Conservation (phyloP, 2,888 invertebrate genomes). For the Barypeithes pellucidus region DNA sequence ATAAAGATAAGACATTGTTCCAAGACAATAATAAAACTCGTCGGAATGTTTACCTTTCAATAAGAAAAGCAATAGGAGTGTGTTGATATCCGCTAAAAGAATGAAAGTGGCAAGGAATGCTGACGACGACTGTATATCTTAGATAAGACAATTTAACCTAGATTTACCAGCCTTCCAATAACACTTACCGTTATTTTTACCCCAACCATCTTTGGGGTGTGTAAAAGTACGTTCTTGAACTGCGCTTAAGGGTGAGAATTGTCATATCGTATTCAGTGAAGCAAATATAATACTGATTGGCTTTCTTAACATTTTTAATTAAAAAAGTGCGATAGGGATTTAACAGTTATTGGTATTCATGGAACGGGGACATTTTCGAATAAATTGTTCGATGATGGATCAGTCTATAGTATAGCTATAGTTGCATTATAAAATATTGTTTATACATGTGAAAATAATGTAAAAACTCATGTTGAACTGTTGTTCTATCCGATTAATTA, state of each 20-base stretch:
- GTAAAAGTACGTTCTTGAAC: conserved; percentile 9
- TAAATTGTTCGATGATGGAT: background rate
- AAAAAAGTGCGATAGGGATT: conserved; percentile 15
- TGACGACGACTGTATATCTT: background rate
- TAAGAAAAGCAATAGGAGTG: no score
- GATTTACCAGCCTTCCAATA: conserved; percentile 11
- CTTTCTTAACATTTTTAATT: conserved; percentile 10
- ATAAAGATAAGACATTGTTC: no score
- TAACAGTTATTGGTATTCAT: conserved; percentile 9
- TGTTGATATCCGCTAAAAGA: no score
- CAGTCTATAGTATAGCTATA: no score
- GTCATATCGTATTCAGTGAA: conserved; percentile 18
- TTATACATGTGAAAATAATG: no score
- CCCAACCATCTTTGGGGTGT: conserved; percentile 9
- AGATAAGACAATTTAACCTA: background rate
- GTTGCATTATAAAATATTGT: no score
- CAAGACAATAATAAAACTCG: no score
- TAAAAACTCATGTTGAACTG: no score
- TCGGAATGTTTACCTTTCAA: no score
- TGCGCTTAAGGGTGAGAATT: conserved; percentile 4
- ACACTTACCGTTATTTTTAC: conserved; percentile 13
- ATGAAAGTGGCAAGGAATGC: background rate
- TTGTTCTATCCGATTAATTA: no score
- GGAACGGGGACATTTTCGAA: background rate
- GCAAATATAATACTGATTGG: conserved; percentile 10